Evolutionary conservation across 2,888 invertebrate genomes (phyloP), one percentile per base, ranked within the genome.

Genomic region (Coelinius sp.): DNA sequence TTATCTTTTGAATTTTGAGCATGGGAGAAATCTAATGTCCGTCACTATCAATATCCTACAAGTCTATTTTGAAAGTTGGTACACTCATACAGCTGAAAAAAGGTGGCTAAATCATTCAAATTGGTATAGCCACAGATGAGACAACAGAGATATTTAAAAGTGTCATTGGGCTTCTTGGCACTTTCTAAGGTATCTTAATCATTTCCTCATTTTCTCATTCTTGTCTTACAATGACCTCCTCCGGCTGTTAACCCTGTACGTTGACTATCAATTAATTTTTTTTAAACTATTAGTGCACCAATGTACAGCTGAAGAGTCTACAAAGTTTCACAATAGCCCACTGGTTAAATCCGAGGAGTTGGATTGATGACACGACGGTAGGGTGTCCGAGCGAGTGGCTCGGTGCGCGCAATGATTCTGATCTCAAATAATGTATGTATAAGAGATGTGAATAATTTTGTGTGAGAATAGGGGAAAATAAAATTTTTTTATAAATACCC

Each of bases 351-450:
- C 24, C 44, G 49, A 69, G 22, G 49, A 46, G 62, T 20, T 44
- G 12, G 38, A 20, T 20, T 49, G 8, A 49, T 20, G 25, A 52
- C 25, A 44, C 41, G 38, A 20, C 46, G 22, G 25, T 63, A n/a
- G 62, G 69, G 62, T 59, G 44, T 73, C 71, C 75, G 66, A 78
- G 78, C 77, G 84, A 84, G 85, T 86, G 86, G 85, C 82, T 86
- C 86, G 87, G 87, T 86, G 85, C 86, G 86, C 85, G 82, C 83
- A 82, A 76, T 71, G 59, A 14, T 68, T 72, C 53, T 63, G 53
- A 64, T 68, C 72, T 68, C 63, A 8, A 31, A 63, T 41, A 35
- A 31, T 49, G 24, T n/a, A 31, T 49, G 24, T n/a, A 59, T 24
- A 12, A n/a, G 49, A 68, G 59, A 67, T 62, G 46, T 27, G 59